Base-by-base conservation (phyloP, 2,797 vertebrate genomes). In the Lepus oiostolus region DNA sequence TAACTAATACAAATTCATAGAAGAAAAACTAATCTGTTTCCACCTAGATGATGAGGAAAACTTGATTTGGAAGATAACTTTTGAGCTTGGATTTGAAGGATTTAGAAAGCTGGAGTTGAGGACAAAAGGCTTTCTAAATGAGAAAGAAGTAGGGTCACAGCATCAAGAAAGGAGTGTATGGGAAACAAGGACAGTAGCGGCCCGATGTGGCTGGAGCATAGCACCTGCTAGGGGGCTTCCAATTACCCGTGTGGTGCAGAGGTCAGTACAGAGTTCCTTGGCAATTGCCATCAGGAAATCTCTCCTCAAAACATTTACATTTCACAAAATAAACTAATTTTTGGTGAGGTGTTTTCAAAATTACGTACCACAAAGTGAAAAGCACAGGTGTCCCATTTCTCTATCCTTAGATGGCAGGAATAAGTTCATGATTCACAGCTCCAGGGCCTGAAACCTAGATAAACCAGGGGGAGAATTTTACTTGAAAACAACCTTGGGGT, bases 371-470 rank as follows among this genome's bases (percentile, higher is more conserved):
- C 30, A 68, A 90, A 84, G 76, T 50, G 32, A 58, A 91, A 95
- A 85, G 47, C 87, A 91, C 63, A 82, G 65, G 74, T 38, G 13
- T 70, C 32, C 30, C 21, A 22, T 52, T 91, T 93, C 81, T 71
- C 22, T 82, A 75, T 80, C 52, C 63, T 93, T 47, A 90, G 75
- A 67, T 47, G 70, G 13, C 63, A 67, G 0, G 0, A 58, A 24
- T 17, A 24, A 86, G 35, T 75, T 65, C 82, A n/a, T 94, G 68
- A 90, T 65, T 88, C 68, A 93, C 28, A 90, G 76, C 9, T 32
- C 4, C 10, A 21, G 26, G 30, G 81, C 28, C 89, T 70, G 67
- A 86, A 47, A 62, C 42, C 67, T 72, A 42, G 22, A 84, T 76
- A 84, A 96, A 60, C 11, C 26, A 86, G 82, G 63, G 63, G 19